These are phyloP conservation scores for Rousettus madagascariensis DNA, from an alignment of 2,797 vertebrate species.

Conservation along the genomic window DNA sequence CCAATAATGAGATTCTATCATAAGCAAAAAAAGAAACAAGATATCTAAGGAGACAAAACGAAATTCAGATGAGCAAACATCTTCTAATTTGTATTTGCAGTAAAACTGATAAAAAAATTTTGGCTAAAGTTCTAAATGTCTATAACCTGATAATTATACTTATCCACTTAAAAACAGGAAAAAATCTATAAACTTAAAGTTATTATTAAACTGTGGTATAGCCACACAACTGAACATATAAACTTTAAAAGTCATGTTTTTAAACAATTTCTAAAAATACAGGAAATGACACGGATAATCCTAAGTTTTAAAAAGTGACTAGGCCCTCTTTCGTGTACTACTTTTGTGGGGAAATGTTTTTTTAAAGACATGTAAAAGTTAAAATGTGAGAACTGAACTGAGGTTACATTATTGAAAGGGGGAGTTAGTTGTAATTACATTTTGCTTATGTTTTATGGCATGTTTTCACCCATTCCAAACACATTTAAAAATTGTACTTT, in stretches of 20 bases:
- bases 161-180: neutral
- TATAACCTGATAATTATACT: neutral
- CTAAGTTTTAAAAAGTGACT: neutral
- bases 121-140: neutral
- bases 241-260: neutral
- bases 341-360: neutral
- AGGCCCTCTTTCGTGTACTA: neutral
- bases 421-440: neutral
- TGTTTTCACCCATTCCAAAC: neutral
- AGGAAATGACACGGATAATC: neutral
- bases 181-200: neutral
- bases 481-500: conserved; percentile 10
- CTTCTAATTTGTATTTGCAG: neutral
- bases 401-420: neutral
- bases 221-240: neutral
- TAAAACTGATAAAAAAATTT: neutral
- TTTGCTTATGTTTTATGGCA: neutral
- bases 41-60: neutral
- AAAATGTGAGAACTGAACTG: neutral
- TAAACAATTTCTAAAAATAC: neutral
- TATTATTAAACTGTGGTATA: neutral
- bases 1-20: neutral
- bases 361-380: neutral
- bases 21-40: neutral
- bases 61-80: neutral